Evolutionary conservation across 2,888 invertebrate genomes (phyloP), one percentile per base, ranked within the genome.

Genomic region (Lasioglossum oenotherae): DNA sequence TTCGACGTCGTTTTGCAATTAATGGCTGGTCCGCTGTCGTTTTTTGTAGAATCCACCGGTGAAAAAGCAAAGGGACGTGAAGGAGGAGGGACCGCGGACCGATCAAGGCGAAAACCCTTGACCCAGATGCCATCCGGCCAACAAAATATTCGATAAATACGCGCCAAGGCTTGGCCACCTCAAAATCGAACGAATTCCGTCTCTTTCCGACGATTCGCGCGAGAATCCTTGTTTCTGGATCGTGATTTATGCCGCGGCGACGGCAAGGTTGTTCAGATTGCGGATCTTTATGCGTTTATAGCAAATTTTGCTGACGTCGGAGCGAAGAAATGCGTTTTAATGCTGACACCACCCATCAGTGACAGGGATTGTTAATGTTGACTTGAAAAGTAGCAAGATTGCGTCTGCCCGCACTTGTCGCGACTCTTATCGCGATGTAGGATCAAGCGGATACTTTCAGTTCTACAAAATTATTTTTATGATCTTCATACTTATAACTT

Each of bases 61-160:
- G 64, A 16, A n/a, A 46, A 71, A 31, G 19, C 31, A 44, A 71
- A 74, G 31, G 38, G 64, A 35, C n/a, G 57, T 0, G 69, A 35
- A 69, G 46, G 57, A 41, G 76, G n/a, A 79, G 46, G 12, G 49
- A 72, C 14, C n/a, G 27, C 23, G 35, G 35, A 6, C 35, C 23
- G 80, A 83, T 31, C 72, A 69, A 76, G 73, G 46, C 35, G 67
- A 77, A 71, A 74, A 76, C 81, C 87, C 87, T 87, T 87, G 87
- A 86, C 87, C 87, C 81, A 86, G 69, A 87, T 87, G 71, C 41
- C 78, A 31, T 23, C 53, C 16, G 49, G 19, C 69, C 71, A 41
- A 73, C 76, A 74, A 60, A 75, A 83, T 75, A 75, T 57, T 86
- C 86, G 67, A 84, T 84, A 80, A 73, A 82, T 80, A 44, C 6